Percentiles rank a stretch among this genome's conserved stretches.
Conservation (phyloP, 2,797 vertebrate species). For the Enoplosus armatus region DNA sequence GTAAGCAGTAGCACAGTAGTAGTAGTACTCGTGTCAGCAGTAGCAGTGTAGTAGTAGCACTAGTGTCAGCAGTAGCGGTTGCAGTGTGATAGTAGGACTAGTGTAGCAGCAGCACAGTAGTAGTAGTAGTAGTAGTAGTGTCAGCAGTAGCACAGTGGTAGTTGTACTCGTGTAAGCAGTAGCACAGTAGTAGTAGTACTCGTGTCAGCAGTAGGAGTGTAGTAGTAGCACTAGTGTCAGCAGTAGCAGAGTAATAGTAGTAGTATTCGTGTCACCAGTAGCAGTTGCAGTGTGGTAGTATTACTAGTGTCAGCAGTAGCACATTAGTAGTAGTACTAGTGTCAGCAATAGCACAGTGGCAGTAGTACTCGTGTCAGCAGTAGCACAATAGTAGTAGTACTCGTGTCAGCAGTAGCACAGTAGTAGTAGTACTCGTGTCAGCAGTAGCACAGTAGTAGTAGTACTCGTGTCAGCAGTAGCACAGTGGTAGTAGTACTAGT, state of each 20-base stretch:
- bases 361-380: background rate
- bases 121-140: background rate
- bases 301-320: too few species aligned
- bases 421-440: background rate
- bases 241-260: background rate
- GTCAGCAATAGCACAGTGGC: too few species aligned
- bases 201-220: too few species aligned
- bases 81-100: too few species aligned
- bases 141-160: background rate
- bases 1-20: background rate
- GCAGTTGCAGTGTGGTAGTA: background rate
- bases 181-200: background rate
- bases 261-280: too few species aligned
- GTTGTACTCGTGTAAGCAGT: too few species aligned
- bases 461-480: too few species aligned
- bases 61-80: background rate
- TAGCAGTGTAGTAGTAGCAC: background rate
- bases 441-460: too few species aligned
- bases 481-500: background rate
- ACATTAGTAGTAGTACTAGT: background rate
- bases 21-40: background rate
- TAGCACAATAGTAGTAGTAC: background rate
- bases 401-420: background rate
- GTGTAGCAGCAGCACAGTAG: too few species aligned
- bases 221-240: background rate